Evolutionary conservation across 2,797 vertebrate species (phyloP).

Genomic region (Meda fulgida): DNA sequence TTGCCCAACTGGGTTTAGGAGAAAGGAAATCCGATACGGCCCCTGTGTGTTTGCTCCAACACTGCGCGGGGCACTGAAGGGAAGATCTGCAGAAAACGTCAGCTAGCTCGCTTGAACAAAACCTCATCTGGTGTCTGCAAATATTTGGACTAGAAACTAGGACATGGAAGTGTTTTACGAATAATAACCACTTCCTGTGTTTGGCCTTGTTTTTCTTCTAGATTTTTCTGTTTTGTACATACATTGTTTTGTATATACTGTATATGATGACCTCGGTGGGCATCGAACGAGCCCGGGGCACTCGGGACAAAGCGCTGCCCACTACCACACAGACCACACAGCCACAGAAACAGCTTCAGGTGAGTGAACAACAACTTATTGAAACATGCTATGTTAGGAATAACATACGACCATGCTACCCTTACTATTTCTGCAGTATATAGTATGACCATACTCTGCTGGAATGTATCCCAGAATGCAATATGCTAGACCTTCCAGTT

Average conservation of each 20-base stretch:
- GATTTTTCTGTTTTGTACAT: constrained; percentile 99
- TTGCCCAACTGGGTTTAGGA: constrained; percentile 51
- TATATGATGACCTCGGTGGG: constrained; percentile 98
- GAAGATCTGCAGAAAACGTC: constrained; percentile 18
- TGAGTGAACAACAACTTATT: constrained; percentile 67
- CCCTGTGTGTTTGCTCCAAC: constrained; percentile 38
- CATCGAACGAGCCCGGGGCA: constrained; percentile 89
- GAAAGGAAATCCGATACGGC: constrained; percentile 54
- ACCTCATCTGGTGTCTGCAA: not conserved
- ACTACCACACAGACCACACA: constrained; percentile 83
- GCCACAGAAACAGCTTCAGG: constrained; percentile 96
- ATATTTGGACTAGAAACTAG: constrained; percentile 22
- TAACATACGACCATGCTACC: not conserved
- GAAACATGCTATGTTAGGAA: not conserved
- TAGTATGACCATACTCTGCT: not conserved
- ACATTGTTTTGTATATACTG: constrained; percentile 99
- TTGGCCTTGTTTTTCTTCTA: constrained; percentile 69
- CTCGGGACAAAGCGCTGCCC: constrained; percentile 91
- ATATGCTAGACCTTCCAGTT: not conserved
- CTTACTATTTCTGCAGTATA: not conserved
- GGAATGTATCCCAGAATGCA: not conserved
- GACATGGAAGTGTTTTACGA: constrained; percentile 1
- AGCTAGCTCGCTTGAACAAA: constrained; percentile 7
- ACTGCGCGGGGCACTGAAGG: not conserved
- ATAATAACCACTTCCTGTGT: constrained; percentile 31